Evolutionary conservation across 2,797 vertebrate species (phyloP).

Genomic region (Dermochelys coriacea): DNA sequence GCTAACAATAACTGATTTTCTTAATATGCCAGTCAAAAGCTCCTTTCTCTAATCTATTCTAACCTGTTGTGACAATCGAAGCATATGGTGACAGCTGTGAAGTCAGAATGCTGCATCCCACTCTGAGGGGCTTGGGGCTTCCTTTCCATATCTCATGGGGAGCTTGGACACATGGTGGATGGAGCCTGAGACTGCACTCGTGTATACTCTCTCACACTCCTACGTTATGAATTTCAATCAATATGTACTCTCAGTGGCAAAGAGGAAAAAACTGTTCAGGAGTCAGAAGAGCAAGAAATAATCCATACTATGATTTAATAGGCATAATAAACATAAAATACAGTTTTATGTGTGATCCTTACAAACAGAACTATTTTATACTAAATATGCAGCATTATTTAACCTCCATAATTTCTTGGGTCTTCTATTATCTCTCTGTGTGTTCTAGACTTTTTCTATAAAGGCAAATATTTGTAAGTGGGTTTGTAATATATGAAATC

Average conservation of each 20-base stretch:
- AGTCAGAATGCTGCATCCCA: neutral
- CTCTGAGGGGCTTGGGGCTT: neutral
- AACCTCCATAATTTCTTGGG: neutral
- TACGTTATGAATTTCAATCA: slow-evolving; percentile 80
- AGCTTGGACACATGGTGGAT: slow-evolving; percentile 61
- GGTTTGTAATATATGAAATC: neutral
- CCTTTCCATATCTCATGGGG: slow-evolving; percentile 6
- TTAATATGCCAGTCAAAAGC: slow-evolving; percentile 57
- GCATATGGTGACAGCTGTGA: slow-evolving; percentile 65
- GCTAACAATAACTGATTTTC: slow-evolving; percentile 49
- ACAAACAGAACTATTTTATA: neutral
- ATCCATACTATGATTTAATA: slow-evolving; percentile 36
- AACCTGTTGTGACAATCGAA: slow-evolving; percentile 51
- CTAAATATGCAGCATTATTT: neutral
- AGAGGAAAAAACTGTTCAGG: slow-evolving; percentile 76
- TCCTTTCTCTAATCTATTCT: slow-evolving; percentile 46
- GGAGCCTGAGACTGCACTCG: slow-evolving; percentile 82
- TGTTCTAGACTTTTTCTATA: slow-evolving; percentile 2
- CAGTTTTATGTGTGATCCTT: neutral
- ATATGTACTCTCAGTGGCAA: neutral
- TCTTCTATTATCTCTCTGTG: neutral
- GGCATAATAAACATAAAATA: slow-evolving; percentile 2
- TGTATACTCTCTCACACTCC: slow-evolving; percentile 78
- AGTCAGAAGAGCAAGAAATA: slow-evolving; percentile 86
- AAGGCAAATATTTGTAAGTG: neutral